A percentile compares a stretch with the other conserved stretches of the same genome.
These are phyloP conservation scores for Cheiracanthium punctorium DNA, from an alignment of 2,888 invertebrate genomes.

Conservation along the genomic window DNA sequence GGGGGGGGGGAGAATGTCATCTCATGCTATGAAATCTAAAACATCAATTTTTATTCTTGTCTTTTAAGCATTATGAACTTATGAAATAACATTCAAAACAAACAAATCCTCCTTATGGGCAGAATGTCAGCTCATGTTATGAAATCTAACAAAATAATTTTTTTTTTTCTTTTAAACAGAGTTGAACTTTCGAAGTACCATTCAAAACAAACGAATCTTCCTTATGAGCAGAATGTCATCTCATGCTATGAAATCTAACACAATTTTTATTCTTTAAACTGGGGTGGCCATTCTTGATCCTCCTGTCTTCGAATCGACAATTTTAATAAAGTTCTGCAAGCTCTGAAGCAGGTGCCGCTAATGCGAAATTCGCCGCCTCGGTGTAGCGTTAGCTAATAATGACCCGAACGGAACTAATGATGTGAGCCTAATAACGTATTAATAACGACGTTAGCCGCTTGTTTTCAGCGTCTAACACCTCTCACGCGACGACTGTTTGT, in stretches of 20 bases:
- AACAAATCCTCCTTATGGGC: too few species aligned
- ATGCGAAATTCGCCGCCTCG: conserved; percentile 45
- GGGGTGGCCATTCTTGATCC: neutral
- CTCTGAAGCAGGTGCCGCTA: conserved; percentile 49
- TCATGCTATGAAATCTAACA: neutral
- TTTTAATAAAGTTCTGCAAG: conserved; percentile 53
- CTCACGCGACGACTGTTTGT: conserved; percentile 29
- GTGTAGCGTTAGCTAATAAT: conserved; percentile 66
- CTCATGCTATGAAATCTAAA: too few species aligned
- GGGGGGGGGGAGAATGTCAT: too few species aligned
- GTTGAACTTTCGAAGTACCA: too few species aligned
- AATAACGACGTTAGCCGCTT: conserved; percentile 66
- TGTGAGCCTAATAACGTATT: conserved; percentile 66
- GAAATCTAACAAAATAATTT: too few species aligned
- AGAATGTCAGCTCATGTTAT: too few species aligned
- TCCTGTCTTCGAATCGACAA: neutral
- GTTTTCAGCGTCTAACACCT: conserved; percentile 61
- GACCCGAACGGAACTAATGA: conserved; percentile 60
- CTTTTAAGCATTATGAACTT: too few species aligned
- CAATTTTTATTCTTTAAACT: neutral
- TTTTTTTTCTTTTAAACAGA: too few species aligned
- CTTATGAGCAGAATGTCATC: too few species aligned
- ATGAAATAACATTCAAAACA: too few species aligned
- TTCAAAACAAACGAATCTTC: too few species aligned
- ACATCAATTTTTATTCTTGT: too few species aligned